phyloP scores from a whole-genome alignment of 1,140 invertebrate genomes.

The Hycleus phaleratus region DNA sequence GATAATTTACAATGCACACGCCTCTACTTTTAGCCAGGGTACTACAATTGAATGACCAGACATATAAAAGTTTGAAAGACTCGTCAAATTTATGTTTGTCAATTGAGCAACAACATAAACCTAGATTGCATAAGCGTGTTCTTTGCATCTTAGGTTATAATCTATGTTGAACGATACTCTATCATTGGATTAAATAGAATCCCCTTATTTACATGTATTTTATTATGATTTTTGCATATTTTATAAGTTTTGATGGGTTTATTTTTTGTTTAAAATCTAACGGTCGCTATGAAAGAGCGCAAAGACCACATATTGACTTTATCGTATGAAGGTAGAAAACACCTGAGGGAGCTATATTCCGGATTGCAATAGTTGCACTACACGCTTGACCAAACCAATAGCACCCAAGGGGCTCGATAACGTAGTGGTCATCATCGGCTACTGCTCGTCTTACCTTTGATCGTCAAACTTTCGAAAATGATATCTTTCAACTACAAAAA shows the following conservation, averaged over 20 bases:
- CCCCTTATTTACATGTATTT: too few relatives aligned
- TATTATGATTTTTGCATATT: too few relatives aligned
- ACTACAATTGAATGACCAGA: constrained; percentile 11
- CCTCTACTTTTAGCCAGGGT: constrained; percentile 15
- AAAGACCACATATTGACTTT: neutral
- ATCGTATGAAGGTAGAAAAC: constrained; percentile 11
- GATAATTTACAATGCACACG: constrained; percentile 19
- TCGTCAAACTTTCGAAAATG: neutral
- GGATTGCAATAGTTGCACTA: constrained; percentile 14
- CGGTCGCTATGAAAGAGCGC: too few relatives aligned
- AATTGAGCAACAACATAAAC: neutral
- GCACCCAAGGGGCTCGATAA: constrained; percentile 16
- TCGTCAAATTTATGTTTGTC: constrained; percentile 11
- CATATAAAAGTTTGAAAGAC: constrained; percentile 14
- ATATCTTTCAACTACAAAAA: too few relatives aligned
- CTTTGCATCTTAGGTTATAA: too few relatives aligned
- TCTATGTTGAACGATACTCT: too few relatives aligned
- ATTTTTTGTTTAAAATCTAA: too few relatives aligned
- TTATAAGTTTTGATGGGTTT: too few relatives aligned
- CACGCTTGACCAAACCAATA: constrained; percentile 17
- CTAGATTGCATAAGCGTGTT: too few relatives aligned
- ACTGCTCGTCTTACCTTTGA: constrained; percentile 8
- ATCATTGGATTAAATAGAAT: too few relatives aligned
- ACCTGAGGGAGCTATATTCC: constrained; percentile 21
- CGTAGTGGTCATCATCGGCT: constrained; percentile 21